Evolutionary conservation across 2,888 invertebrate species (phyloP), one percentile per base, ranked within the genome.

Genomic region (Drosophila cognata): DNA sequence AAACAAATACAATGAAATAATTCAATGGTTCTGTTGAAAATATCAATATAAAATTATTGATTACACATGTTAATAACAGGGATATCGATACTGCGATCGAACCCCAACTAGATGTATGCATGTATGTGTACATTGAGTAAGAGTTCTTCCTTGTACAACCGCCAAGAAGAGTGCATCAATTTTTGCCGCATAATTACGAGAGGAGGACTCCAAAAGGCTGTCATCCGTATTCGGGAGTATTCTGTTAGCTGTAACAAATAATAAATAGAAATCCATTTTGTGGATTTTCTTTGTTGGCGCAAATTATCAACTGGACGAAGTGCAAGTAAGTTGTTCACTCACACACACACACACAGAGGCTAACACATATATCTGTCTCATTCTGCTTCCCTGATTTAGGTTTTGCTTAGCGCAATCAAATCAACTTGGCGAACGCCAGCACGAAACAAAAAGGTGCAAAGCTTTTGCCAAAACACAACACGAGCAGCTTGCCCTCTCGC

Each of bases 381-480:
- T 25, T 38, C 48, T 28, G 28, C 31, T 33, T 35, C n/a, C 10
- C 35, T 43, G 16, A 56, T 28, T 63, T 35, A 35, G 43, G 29
- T 48, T 41, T 16, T 65, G 18, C 46, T 58, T 55, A 48, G 61
- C 74, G 58, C 59, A 74, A 56, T 62, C 69, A 62, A 62, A 33
- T 50, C 18, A 16, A 43, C n/a, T 11, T 31, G 11, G 50, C 70
- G 63, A 74, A 70, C 33, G 59, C 6, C 21, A 57, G 46, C 59
- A 60, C 56, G 70, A 74, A 64, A 56, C 50, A 35, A 16, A 16
- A 72, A 11, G 51, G 55, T 46, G 38, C 69, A 46, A 74, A 21
- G 11, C 29, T 46, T 59, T 74, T 74, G 74, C 75, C 75, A 70
- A 59, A 70, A 70, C 63, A 74, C 36, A 68, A 43, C 38, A 38